Evolutionary conservation across 2,888 invertebrate genomes (phyloP).

Genomic region (Caenorhabditis sp.): DNA sequence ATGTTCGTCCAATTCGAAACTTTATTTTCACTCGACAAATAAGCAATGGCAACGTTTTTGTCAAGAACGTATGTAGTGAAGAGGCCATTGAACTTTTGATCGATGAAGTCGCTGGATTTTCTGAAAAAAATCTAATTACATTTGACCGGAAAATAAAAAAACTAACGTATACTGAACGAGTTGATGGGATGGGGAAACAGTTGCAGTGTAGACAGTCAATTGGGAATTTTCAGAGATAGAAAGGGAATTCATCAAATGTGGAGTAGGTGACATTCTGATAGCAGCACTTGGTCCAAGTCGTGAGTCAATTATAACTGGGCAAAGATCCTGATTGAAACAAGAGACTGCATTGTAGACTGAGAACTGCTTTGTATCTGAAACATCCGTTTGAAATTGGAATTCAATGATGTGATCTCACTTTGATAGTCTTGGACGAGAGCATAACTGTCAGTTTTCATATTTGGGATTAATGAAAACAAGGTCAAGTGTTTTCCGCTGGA

Average conservation of each 20-base stretch:
- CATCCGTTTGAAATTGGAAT: neutral
- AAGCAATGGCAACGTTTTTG: neutral
- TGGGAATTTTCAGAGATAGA: neutral
- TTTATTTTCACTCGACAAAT: neutral
- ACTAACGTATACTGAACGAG: conserved; percentile 1
- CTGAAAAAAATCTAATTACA: conserved; percentile 1
- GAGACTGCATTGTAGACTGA: conserved; percentile 8
- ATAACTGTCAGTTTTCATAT: conserved; percentile 16
- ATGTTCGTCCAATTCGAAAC: conserved; percentile 3
- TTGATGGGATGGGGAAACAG: neutral
- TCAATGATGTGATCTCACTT: neutral
- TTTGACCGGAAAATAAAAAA: neutral
- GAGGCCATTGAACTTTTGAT: conserved; percentile 19
- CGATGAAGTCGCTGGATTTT: neutral
- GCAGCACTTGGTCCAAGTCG: conserved; percentile 13
- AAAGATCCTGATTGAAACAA: conserved; percentile 7
- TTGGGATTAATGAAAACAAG: conserved; percentile 12
- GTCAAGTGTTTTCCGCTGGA: conserved; percentile 33
- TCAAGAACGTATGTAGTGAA: conserved; percentile 23
- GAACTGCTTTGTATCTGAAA: conserved; percentile 26
- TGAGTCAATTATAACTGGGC: conserved; percentile 8
- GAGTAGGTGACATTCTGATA: conserved; percentile 11
- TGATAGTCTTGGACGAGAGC: conserved; percentile 25
- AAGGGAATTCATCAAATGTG: conserved; percentile 2
- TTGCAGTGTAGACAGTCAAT: conserved; percentile 31